Percentiles rank a stretch among this genome's conserved stretches.
These are phyloP conservation scores for Trichosurus vulpecula DNA, from an alignment of 2,797 vertebrate species.

Conservation along the genomic window DNA sequence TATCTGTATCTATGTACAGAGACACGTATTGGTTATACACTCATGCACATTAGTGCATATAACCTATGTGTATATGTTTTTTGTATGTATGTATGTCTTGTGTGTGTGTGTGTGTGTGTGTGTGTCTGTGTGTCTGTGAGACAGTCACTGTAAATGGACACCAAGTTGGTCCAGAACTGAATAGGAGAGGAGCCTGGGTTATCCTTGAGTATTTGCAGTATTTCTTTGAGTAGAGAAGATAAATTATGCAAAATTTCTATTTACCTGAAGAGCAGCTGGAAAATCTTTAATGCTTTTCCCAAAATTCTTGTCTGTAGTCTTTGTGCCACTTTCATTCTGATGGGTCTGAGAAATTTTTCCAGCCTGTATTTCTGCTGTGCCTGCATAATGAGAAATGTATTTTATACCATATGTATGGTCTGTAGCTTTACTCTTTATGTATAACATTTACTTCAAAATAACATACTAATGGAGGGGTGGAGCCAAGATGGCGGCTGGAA, in stretches of 20 bases:
- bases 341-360: slow-evolving; percentile 85
- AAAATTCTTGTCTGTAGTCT: slow-evolving; percentile 75
- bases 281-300: slow-evolving; percentile 85
- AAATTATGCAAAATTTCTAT: background rate
- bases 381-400: slow-evolving; percentile 70
- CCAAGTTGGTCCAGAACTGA: background rate
- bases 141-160: background rate
- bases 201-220: background rate
- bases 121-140: no score
- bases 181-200: background rate
- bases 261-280: slow-evolving; percentile 85
- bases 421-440: background rate
- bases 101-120: no score
- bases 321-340: slow-evolving; percentile 73
- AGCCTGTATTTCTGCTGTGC: slow-evolving; percentile 83
- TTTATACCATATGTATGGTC: background rate
- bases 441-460: slow-evolving; percentile 35
- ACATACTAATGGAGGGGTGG: no score
- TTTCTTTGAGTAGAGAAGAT: background rate
- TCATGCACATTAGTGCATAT: background rate
- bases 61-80: background rate
- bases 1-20: background rate
- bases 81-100: background rate
- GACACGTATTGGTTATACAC: background rate
- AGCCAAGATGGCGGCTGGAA: no score